These are phyloP conservation scores for Harpagifer antarcticus DNA, from an alignment of 2,797 vertebrate genomes.

Conservation along the genomic window DNA sequence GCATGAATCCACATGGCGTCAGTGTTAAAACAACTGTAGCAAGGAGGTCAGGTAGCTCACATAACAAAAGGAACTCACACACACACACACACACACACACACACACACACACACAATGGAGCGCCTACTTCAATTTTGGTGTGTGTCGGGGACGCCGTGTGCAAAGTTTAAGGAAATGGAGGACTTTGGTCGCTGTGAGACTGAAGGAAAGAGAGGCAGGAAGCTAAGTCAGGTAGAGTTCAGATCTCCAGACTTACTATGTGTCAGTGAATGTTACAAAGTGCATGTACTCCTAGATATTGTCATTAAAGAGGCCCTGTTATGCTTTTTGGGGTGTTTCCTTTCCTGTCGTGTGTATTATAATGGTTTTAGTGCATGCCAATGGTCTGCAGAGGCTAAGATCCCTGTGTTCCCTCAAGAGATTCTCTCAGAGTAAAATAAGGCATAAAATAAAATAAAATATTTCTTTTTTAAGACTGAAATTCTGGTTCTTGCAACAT, in stretches of 20 bases:
- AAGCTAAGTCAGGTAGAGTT: background rate
- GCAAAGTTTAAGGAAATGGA: slow-evolving; percentile 52
- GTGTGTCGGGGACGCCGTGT: slow-evolving; percentile 43
- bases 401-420: too few relatives aligned
- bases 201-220: slow-evolving; percentile 5
- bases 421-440: too few relatives aligned
- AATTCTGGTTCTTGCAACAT: too few relatives aligned
- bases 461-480: too few relatives aligned
- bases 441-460: too few relatives aligned
- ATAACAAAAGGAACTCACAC: slow-evolving; percentile 49
- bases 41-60: slow-evolving; percentile 60
- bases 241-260: too few relatives aligned
- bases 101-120: slow-evolving; percentile 42
- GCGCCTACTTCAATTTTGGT: slow-evolving; percentile 61
- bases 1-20: slow-evolving; percentile 56
- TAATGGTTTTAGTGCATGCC: too few relatives aligned
- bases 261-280: too few relatives aligned
- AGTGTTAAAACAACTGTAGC: slow-evolving; percentile 41
- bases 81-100: slow-evolving; percentile 39
- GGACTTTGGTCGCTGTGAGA: slow-evolving; percentile 57
- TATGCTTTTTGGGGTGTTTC: too few relatives aligned
- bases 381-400: background rate
- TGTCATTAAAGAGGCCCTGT: too few relatives aligned
- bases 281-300: too few relatives aligned
- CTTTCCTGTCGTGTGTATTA: too few relatives aligned